These are phyloP conservation scores for Drosophila sturtevanti DNA, from an alignment of 1,140 invertebrate genomes.

Conservation along the genomic window DNA sequence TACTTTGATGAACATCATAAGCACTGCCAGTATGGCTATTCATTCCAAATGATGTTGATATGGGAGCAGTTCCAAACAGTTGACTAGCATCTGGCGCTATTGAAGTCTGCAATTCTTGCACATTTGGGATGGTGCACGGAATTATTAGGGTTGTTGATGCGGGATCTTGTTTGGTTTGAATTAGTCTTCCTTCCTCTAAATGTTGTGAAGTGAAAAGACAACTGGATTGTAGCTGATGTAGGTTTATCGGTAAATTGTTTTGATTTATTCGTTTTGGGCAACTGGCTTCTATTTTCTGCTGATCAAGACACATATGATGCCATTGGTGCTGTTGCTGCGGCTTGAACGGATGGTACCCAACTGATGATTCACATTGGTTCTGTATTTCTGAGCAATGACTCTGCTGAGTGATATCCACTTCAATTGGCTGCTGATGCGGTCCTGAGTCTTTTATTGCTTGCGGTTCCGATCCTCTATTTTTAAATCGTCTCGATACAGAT, in stretches of 20 bases:
- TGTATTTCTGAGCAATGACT: background rate
- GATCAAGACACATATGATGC: conserved; percentile 29
- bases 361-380: background rate
- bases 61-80: background rate
- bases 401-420: background rate
- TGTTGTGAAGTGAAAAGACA: conserved; percentile 1
- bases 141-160: conserved; percentile 51
- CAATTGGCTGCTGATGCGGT: background rate
- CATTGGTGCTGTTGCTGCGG: conserved; percentile 19
- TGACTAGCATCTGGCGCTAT: background rate
- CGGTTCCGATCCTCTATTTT: background rate
- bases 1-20: conserved; percentile 73
- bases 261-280: background rate
- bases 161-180: conserved; percentile 26
- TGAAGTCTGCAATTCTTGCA: conserved; percentile 53
- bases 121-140: conserved; percentile 60
- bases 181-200: conserved; percentile 3
- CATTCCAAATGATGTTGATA: conserved; percentile 6
- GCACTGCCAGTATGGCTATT: conserved; percentile 24
- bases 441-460: background rate
- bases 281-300: conserved; percentile 12
- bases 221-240: conserved; percentile 3
- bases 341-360: background rate
- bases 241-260: conserved; percentile 11
- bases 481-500: background rate